Percentiles rank a stretch among this genome's conserved stretches.
Conservation (phyloP, 2,888 invertebrate species). For the Heliconius ethilla region DNA sequence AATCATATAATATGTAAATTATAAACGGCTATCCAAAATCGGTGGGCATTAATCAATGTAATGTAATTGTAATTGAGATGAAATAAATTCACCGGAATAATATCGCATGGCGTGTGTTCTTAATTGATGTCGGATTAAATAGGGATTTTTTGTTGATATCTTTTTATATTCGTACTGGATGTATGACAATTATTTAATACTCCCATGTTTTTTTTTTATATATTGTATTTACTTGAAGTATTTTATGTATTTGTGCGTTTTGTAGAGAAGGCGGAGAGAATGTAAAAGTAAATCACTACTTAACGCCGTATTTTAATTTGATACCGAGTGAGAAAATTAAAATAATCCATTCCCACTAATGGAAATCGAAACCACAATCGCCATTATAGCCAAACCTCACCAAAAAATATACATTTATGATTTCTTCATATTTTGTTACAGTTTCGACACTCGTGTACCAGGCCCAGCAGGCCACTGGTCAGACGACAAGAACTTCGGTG, state of each 20-base stretch:
- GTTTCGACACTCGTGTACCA: constrained; percentile 69
- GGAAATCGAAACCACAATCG: too few relatives aligned
- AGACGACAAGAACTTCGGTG: constrained; percentile 80
- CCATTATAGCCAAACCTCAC: too few relatives aligned
- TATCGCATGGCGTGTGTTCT: constrained; percentile 41
- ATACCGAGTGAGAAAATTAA: too few relatives aligned
- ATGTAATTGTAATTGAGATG: constrained; percentile 46
- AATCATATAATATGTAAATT: constrained; percentile 42
- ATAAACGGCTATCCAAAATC: constrained; percentile 42
- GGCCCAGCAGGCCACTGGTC: constrained; percentile 72
- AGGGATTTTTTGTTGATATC: constrained; percentile 28
- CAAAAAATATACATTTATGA: background rate
- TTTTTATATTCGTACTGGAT: constrained; percentile 5
- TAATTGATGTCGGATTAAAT: constrained; percentile 42
- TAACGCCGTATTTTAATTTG: too few relatives aligned
- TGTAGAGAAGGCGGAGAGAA: background rate
- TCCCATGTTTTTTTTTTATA: background rate
- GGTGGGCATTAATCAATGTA: constrained; percentile 44
- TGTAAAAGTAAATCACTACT: background rate
- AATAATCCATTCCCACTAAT: too few relatives aligned
- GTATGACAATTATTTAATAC: background rate
- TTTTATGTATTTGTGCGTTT: background rate
- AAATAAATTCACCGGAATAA: constrained; percentile 43
- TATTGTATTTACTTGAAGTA: too few relatives aligned
- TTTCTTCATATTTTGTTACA: constrained; percentile 47